Base-by-base conservation (phyloP, 2,113 vertebrate genomes). In the Syrmaticus mikado region DNA sequence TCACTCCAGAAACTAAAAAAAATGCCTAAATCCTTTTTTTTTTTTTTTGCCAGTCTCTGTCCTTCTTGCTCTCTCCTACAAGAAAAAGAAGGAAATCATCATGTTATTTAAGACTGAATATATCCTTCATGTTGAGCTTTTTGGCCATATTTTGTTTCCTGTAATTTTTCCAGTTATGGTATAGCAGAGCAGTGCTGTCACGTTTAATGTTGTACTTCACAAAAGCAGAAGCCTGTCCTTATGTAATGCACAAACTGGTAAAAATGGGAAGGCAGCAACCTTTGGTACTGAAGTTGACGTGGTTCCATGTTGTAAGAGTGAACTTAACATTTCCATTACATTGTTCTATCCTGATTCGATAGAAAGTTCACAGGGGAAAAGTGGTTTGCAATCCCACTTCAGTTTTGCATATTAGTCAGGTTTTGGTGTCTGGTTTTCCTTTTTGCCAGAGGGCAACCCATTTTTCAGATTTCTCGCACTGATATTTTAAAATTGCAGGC, bases 311-410 rank as follows among this genome's bases (percentile, higher is more conserved):
- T 82, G 74, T 91, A 87, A 79, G 89, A 83, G 45, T 10, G 60
- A 94, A 85, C 53, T 81, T 68, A 92, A 90, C 61, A 90, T 93
- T 95, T 95, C 93, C 93, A 90, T 96, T 90, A 85, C 93, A 81
- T 75, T 82, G 9, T 85, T 73, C 70, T 93, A 50, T 61, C n/a
- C 41, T 77, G 83, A 89, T 94, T 73, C 9, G 43, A 95, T 92
- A 94, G 90, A 95, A 96, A n/a, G 94, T 95, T 95, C 93, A 95
- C 94, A 95, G 90, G 94, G 80, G 92, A 94, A 95, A 96, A 92
- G 82, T 92, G 76, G 78, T 93, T 95, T 91, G 71, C 77, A 94
- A 93, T 96, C 94, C 93, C 8, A 19, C 80, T 91, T 86, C 81
- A 28, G 8, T 93, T 96, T 96, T 92, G 83, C 89, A 89, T 90